A percentile compares a stretch with the other conserved stretches of the same genome.
Evolutionary conservation across 2,113 vertebrate species (phyloP).

Genomic region (Tragelaphus imberbis): DNA sequence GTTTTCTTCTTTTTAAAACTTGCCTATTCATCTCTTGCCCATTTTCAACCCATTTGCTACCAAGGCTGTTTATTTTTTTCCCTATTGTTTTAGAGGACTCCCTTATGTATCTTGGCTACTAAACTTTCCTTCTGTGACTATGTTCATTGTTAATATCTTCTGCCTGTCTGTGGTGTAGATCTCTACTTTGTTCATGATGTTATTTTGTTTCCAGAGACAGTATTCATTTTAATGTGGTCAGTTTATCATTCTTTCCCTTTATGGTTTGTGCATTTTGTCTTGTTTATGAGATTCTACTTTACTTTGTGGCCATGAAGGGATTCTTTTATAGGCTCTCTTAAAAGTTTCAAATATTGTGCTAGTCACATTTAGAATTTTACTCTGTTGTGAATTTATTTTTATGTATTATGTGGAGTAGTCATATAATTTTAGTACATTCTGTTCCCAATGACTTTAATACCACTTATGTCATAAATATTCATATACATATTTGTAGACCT

Average conservation of each 20-base stretch:
- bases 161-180: background rate
- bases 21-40: constrained; percentile 15
- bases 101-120: constrained; percentile 22
- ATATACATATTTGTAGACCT: background rate
- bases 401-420: background rate
- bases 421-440: background rate
- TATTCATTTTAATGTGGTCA: constrained; percentile 29
- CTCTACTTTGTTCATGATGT: constrained; percentile 18
- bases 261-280: constrained; percentile 17
- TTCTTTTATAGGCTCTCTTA: background rate
- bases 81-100: constrained; percentile 28
- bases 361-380: background rate
- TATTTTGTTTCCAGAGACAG: constrained; percentile 21
- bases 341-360: background rate
- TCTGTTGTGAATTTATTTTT: background rate
- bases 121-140: background rate
- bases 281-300: constrained; percentile 32
- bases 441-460: background rate
- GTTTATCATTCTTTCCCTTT: constrained; percentile 39
- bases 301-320: background rate
- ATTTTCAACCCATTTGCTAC: constrained; percentile 36
- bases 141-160: constrained; percentile 10
- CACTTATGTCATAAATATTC: background rate
- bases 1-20: constrained; percentile 7
- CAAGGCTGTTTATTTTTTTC: constrained; percentile 12